Percentiles rank a stretch among this genome's conserved stretches.
Evolutionary conservation across 2,113 vertebrate species (phyloP).

Genomic region (Loxodonta africana): DNA sequence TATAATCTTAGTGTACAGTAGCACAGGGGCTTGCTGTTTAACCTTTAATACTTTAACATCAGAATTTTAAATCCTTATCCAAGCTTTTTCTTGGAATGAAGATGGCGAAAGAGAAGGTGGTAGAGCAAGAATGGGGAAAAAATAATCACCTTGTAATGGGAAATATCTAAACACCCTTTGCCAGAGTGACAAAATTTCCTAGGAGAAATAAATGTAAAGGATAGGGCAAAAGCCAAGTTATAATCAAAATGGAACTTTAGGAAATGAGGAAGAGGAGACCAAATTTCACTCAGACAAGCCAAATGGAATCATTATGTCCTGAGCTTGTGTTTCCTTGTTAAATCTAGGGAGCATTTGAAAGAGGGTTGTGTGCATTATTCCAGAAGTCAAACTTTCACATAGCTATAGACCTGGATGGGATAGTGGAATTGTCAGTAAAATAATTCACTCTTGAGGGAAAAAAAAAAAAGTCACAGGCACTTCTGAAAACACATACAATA

Average conservation of each 20-base stretch:
- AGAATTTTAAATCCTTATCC: background rate
- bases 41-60: constrained; percentile 42
- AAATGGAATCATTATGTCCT: constrained; percentile 66
- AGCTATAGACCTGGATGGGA: background rate
- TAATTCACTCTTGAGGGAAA: background rate
- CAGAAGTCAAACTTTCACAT: constrained; percentile 36
- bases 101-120: background rate
- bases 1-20: background rate
- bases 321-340: constrained; percentile 41
- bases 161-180: constrained; percentile 63
- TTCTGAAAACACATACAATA: constrained; percentile 14
- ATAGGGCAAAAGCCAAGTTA: constrained; percentile 53
- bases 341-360: constrained; percentile 54
- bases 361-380: background rate
- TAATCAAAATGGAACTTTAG: constrained; percentile 67
- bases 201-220: constrained; percentile 43
- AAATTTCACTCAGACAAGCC: constrained; percentile 9
- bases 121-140: background rate
- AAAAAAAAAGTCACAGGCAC: background rate
- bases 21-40: background rate
- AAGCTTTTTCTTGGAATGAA: background rate
- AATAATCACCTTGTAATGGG: constrained; percentile 35
- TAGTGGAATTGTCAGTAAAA: constrained; percentile 41
- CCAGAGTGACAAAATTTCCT: constrained; percentile 62
- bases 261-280: constrained; percentile 48